Percentiles rank a stretch among this genome's conserved stretches.
Conservation (phyloP, 1,140 invertebrate species). For the Nephotettix cincticeps region DNA sequence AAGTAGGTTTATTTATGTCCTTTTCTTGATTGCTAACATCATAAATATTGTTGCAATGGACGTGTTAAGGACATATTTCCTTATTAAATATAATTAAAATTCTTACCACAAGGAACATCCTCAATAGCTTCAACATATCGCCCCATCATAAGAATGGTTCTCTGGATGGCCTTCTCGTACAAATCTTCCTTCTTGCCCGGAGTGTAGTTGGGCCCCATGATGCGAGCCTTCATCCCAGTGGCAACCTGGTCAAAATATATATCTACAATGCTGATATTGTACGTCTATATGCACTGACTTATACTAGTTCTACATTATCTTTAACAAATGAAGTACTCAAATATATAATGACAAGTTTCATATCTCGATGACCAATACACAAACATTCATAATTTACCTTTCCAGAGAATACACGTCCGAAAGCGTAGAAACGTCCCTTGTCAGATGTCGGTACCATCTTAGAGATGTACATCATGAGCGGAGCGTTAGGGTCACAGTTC, state of each 20-base stretch:
- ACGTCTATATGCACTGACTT: too few species aligned
- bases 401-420: constrained; percentile 99
- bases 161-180: constrained; percentile 98
- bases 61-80: not conserved
- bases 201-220: constrained; percentile 97
- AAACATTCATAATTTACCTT: too few species aligned
- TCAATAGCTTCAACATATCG: constrained; percentile 99
- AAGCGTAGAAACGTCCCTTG: constrained; percentile 99
- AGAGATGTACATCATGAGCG: constrained; percentile 99
- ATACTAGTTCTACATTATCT: too few species aligned
- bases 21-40: not conserved
- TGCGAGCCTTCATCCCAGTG: constrained; percentile 95
- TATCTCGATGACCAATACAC: too few species aligned
- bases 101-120: constrained; percentile 92
- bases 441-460: constrained; percentile 99
- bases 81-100: not conserved
- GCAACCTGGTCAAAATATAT: too few species aligned
- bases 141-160: constrained; percentile 99
- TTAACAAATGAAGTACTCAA: too few species aligned
- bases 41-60: not conserved
- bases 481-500: constrained; percentile 93
- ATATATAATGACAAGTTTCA: too few species aligned
- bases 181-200: constrained; percentile 99
- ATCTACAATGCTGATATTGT: too few species aligned
- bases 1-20: not conserved